Conservation (phyloP, 2,113 vertebrate species). For the Eidolon helvum region DNA sequence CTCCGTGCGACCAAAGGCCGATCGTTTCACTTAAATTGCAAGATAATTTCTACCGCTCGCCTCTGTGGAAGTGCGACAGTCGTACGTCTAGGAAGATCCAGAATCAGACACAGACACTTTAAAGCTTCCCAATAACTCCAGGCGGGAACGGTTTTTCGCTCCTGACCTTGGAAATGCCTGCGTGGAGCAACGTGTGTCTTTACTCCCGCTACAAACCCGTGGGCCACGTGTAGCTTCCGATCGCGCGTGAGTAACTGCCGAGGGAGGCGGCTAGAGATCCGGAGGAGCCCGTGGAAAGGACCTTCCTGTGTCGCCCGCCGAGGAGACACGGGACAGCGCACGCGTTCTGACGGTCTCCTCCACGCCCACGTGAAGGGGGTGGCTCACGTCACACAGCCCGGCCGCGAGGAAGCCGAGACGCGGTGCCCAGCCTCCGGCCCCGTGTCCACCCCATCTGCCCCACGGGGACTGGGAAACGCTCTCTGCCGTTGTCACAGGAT, state of each 20-base stretch:
- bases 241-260: too few relatives aligned
- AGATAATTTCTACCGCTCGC: neutral
- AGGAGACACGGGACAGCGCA: too few relatives aligned
- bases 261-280: too few relatives aligned
- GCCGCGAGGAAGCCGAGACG: neutral
- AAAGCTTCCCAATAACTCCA: neutral
- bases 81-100: neutral
- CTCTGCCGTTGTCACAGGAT: neutral
- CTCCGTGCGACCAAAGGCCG: neutral
- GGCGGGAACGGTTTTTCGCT: neutral
- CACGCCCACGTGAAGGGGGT: neutral
- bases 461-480: neutral
- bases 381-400: neutral
- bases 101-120: neutral
- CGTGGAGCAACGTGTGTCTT: neutral
- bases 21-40: neutral
- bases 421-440: fast-evolving
- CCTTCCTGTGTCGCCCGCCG: too few relatives aligned
- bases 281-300: too few relatives aligned
- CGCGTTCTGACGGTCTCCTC: neutral
- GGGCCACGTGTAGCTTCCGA: too few relatives aligned
- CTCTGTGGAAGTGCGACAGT: neutral
- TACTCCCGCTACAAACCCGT: neutral
- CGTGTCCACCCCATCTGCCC: neutral
- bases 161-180: constrained; percentile 3